phyloP scores from a whole-genome alignment of 2,888 invertebrate genomes.

The Lottia gigantea region DNA sequence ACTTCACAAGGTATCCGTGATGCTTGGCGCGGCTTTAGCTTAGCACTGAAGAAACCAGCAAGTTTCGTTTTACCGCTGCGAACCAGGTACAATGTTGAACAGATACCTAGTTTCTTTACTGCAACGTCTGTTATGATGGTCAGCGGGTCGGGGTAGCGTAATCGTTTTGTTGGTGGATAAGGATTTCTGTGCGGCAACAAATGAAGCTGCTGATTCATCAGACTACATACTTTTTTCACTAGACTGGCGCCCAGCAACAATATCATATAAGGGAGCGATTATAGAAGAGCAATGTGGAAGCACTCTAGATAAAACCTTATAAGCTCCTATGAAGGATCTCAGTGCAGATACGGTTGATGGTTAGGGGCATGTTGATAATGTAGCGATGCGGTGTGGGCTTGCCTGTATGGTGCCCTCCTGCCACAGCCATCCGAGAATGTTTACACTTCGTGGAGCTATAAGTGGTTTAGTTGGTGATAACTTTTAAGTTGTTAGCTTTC shows the following conservation, averaged over 20 bases:
- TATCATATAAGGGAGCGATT: neutral
- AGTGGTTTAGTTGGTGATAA: neutral
- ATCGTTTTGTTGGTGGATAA: neutral
- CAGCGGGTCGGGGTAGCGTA: neutral
- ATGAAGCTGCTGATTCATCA: neutral
- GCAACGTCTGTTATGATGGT: neutral
- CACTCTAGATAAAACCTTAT: neutral
- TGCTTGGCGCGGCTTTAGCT: constrained; percentile 2
- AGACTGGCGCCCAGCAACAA: neutral
- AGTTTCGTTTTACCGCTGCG: neutral
- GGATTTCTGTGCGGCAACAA: constrained; percentile 7
- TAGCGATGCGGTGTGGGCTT: neutral
- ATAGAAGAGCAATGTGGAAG: neutral
- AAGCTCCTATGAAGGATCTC: neutral
- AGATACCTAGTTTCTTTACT: neutral
- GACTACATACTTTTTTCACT: neutral
- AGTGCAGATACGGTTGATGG: neutral
- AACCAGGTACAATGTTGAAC: neutral
- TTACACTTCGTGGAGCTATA: neutral
- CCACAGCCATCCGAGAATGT: neutral
- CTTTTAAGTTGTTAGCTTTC: constrained; percentile 11
- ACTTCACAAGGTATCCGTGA: constrained; percentile 19
- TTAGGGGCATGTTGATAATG: neutral
- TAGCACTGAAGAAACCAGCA: constrained; percentile 12
- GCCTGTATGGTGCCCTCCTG: neutral